Evolutionary conservation across 1,140 invertebrate species (phyloP).

Genomic region (Caenorhabditis latens): DNA sequence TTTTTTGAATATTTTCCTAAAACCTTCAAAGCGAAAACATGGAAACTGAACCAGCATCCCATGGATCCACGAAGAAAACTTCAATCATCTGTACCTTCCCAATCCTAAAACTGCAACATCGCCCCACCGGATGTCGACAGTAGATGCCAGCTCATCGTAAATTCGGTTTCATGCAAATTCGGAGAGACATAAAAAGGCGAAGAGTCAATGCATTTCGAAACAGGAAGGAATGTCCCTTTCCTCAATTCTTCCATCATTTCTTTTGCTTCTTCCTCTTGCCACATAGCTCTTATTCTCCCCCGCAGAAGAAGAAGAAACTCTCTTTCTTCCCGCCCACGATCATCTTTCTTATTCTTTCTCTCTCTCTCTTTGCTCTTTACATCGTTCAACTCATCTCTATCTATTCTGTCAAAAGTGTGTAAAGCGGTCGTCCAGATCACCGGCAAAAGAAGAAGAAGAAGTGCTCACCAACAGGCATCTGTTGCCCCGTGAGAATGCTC

Average conservation of each 20-base stretch:
- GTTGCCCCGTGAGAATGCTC: background rate
- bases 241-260: background rate
- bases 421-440: background rate
- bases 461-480: background rate
- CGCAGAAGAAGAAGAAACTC: background rate
- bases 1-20: no score
- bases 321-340: conserved; percentile 26
- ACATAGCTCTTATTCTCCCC: background rate
- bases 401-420: background rate
- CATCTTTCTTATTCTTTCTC: conserved; percentile 23
- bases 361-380: background rate
- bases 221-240: background rate
- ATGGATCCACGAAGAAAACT: no score
- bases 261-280: background rate
- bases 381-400: background rate
- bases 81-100: no score
- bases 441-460: no score
- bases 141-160: background rate
- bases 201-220: background rate
- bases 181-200: background rate
- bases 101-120: no score
- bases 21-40: no score
- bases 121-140: no score
- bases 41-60: no score
- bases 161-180: conserved; percentile 2